These are phyloP conservation scores for Micronycteris hirsuta DNA, from an alignment of 2,113 vertebrate genomes.

Conservation along the genomic window DNA sequence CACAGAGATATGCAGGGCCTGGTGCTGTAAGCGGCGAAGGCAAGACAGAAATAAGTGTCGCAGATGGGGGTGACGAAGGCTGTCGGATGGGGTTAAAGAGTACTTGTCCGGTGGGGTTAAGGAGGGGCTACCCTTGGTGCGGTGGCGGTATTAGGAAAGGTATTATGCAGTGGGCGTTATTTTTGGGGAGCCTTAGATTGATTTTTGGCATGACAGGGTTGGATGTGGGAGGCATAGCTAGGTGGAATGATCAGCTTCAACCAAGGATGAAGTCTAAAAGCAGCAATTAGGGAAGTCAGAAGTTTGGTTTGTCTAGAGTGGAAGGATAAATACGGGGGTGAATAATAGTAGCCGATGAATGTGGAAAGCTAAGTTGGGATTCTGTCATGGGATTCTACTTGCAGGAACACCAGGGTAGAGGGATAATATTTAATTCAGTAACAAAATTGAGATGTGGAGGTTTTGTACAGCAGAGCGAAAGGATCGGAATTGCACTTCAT, in stretches of 20 bases:
- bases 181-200: neutral
- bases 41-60: neutral
- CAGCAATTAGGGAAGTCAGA: neutral
- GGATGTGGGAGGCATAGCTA: neutral
- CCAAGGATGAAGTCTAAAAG: neutral
- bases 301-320: neutral
- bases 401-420: neutral
- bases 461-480: neutral
- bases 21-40: neutral
- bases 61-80: neutral
- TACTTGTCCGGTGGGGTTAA: neutral
- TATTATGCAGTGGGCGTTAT: neutral
- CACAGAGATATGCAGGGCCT: neutral
- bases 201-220: neutral
- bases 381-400: neutral
- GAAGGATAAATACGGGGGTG: neutral
- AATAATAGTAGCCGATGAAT: neutral
- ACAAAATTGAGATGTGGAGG: neutral
- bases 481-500: neutral
- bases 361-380: neutral
- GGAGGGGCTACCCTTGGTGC: neutral
- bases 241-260: neutral
- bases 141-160: neutral
- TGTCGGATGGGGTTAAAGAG: neutral
- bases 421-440: neutral